Percentiles rank a stretch among this genome's conserved stretches.
Evolutionary conservation across 2,113 vertebrate species (phyloP).

Genomic region (Suricata suricatta): DNA sequence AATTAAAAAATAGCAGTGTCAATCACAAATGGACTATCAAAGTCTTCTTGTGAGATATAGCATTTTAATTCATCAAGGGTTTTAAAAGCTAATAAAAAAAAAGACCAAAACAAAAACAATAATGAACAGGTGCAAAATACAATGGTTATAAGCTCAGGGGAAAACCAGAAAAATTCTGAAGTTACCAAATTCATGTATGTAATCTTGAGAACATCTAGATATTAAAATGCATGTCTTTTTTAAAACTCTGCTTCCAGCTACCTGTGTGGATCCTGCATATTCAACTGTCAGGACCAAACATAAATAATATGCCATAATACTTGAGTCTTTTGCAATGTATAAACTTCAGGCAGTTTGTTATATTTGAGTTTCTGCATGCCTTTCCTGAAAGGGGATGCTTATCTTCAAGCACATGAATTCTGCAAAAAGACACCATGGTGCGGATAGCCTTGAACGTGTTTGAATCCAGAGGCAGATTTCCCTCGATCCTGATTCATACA

Average conservation of each 20-base stretch:
- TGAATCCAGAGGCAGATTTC: background rate
- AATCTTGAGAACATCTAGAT: background rate
- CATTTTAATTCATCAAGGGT: background rate
- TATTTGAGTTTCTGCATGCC: background rate
- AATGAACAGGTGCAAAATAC: background rate
- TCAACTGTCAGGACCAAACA: background rate
- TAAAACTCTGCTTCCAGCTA: background rate
- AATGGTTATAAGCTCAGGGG: background rate
- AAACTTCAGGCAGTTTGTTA: background rate
- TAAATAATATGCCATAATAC: background rate
- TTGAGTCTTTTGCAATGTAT: background rate
- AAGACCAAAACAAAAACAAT: background rate
- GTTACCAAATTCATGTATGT: background rate
- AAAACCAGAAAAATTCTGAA: background rate
- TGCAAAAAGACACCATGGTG: background rate
- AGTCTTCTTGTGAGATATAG: background rate
- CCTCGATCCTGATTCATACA: background rate
- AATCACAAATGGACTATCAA: background rate
- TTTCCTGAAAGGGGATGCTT: background rate
- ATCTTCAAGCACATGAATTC: background rate
- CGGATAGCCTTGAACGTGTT: background rate
- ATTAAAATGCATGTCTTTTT: background rate
- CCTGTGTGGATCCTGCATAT: background rate
- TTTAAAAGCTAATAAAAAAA: background rate
- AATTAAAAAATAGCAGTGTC: background rate